Conservation (phyloP, 2,113 vertebrate genomes). For the Oryzias melastigma region DNA sequence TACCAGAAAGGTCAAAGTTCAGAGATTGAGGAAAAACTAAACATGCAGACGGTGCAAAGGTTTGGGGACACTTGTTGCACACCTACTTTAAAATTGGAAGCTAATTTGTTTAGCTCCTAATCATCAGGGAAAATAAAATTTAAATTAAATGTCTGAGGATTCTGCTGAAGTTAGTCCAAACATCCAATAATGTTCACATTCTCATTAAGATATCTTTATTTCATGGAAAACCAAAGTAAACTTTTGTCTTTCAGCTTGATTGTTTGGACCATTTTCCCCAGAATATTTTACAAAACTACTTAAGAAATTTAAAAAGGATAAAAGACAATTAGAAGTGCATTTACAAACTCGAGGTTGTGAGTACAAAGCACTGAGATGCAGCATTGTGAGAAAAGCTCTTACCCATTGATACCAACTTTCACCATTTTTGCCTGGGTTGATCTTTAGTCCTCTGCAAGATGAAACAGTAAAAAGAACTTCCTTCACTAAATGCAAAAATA, state of each 20-base stretch:
- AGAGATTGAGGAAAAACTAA: slow-evolving; percentile 36
- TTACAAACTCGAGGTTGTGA: too few species aligned
- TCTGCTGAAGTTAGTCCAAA: too few species aligned
- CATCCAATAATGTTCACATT: too few species aligned
- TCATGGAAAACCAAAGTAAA: not conserved
- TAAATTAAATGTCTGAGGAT: too few species aligned
- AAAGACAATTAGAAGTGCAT: too few species aligned
- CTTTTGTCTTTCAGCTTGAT: not conserved
- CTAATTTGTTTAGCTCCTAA: too few species aligned
- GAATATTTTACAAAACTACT: not conserved
- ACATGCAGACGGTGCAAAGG: not conserved
- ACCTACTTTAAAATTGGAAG: not conserved
- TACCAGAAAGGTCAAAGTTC: slow-evolving; percentile 43
- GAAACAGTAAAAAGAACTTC: not conserved
- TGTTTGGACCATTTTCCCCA: not conserved
- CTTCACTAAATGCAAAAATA: not conserved
- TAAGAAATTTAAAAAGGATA: too few species aligned
- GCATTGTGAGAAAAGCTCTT: slow-evolving; percentile 36
- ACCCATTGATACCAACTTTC: slow-evolving; percentile 83
- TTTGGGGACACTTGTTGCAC: not conserved
- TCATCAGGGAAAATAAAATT: not conserved
- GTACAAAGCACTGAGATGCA: too few species aligned
- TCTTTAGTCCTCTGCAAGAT: slow-evolving; percentile 68
- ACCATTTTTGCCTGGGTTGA: slow-evolving; percentile 77
- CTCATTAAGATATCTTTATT: too few species aligned